These are phyloP conservation scores for Thymelicus lineola DNA, from an alignment of 2,888 invertebrate species.

Conservation along the genomic window DNA sequence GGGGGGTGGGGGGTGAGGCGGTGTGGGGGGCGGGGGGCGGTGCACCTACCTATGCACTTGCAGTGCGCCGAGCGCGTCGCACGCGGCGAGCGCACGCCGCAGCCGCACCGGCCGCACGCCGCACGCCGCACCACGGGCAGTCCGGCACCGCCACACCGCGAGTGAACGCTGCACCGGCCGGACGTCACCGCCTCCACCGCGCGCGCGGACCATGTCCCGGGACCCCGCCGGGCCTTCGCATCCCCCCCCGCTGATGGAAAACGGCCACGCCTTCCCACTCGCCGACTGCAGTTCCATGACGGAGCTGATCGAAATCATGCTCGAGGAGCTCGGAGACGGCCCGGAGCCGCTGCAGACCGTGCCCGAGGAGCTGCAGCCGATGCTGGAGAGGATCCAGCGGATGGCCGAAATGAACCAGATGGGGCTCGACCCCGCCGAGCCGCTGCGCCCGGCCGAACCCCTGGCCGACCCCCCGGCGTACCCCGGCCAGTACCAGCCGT, in stretches of 20 bases:
- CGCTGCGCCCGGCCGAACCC: too few species aligned
- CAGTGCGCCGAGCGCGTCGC: conserved; percentile 50
- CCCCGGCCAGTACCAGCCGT: not conserved
- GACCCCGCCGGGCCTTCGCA: too few species aligned
- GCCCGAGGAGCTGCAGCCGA: conserved; percentile 23
- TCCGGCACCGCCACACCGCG: not conserved
- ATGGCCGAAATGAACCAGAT: not conserved
- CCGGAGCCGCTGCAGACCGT: conserved; percentile 12
- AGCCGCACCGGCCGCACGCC: conserved; percentile 1
- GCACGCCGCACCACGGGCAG: not conserved
- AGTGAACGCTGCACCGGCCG: not conserved
- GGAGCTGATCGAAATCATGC: not conserved
- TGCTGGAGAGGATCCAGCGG: conserved; percentile 9
- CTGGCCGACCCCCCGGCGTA: not conserved
- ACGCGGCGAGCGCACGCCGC: not conserved
- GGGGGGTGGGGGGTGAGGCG: conserved; percentile 65
- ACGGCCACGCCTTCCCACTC: not conserved
- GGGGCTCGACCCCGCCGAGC: not conserved
- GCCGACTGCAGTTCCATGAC: not conserved
- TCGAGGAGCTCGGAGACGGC: not conserved
- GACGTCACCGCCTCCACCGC: not conserved
- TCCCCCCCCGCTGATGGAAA: too few species aligned
- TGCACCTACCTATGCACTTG: conserved; percentile 47
- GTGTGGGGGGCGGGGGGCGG: conserved; percentile 66
- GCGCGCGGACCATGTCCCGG: too few species aligned